Conservation (phyloP, 2,797 vertebrate genomes). For the Propithecus deckenii region DNA sequence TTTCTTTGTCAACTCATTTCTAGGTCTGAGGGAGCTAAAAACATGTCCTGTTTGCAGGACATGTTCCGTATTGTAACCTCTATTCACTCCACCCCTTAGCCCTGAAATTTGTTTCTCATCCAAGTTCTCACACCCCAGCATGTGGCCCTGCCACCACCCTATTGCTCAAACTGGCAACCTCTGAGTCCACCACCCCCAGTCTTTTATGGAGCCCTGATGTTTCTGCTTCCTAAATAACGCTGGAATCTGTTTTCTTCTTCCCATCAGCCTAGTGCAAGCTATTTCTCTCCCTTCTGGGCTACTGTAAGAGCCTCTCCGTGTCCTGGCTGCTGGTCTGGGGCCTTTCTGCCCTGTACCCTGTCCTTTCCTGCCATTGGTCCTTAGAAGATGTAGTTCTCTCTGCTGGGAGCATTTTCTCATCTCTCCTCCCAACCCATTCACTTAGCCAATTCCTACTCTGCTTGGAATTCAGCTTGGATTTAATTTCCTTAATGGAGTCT, state of each 20-base stretch:
- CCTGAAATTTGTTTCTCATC: background rate
- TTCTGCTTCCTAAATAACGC: background rate
- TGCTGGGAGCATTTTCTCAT: background rate
- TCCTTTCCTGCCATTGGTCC: background rate
- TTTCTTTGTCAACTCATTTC: slow-evolving; percentile 22
- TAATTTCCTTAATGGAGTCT: background rate
- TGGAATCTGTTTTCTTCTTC: background rate
- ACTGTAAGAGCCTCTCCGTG: background rate
- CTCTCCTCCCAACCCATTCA: background rate
- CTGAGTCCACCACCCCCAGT: background rate
- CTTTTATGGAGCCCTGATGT: background rate
- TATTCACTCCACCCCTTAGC: background rate
- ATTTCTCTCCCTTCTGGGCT: background rate
- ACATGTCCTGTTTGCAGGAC: background rate
- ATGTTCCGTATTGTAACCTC: background rate
- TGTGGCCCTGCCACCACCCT: background rate
- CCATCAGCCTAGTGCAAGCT: background rate
- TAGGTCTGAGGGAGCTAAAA: background rate
- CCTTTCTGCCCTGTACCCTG: background rate
- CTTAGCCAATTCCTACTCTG: background rate
- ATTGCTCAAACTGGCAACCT: background rate
- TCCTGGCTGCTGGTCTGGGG: background rate
- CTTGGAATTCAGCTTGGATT: background rate
- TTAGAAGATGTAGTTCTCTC: background rate
- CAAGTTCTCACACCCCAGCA: background rate